phyloP scores from a whole-genome alignment of 2,888 invertebrate genomes.

The Drosophila birchii region DNA sequence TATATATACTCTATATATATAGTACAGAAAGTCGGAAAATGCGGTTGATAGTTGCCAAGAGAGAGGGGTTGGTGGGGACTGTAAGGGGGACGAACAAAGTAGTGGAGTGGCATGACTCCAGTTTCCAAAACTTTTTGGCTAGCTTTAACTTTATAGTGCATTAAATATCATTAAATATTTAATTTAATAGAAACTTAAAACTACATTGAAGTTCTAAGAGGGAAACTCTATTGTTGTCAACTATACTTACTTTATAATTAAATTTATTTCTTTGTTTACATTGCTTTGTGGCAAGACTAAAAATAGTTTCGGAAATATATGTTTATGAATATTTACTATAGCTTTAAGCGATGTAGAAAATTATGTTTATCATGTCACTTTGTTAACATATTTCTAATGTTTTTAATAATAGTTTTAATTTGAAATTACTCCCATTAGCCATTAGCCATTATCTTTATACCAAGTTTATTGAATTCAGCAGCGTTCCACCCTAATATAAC shows the following conservation, averaged over 20 bases:
- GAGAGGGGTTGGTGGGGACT: not conserved
- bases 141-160: constrained; percentile 17
- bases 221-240: too few species aligned
- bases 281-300: too few species aligned
- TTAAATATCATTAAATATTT: not conserved
- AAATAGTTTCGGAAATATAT: not conserved
- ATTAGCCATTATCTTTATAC: not conserved
- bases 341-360: not conserved
- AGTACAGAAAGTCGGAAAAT: constrained; percentile 5
- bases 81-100: not conserved
- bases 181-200: constrained; percentile 3
- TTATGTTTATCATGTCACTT: not conserved
- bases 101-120: not conserved
- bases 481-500: constrained; percentile 3
- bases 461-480: constrained; percentile 10
- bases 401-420: not conserved
- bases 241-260: too few species aligned
- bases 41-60: constrained; percentile 19
- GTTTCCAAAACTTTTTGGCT: constrained; percentile 18
- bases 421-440: not conserved
- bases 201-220: too few species aligned
- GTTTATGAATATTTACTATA: too few species aligned
- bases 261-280: too few species aligned
- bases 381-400: not conserved
- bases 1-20: constrained; percentile 17